Base-by-base conservation (phyloP, 2,797 vertebrate genomes). In the Gephyroberyx darwinii region DNA sequence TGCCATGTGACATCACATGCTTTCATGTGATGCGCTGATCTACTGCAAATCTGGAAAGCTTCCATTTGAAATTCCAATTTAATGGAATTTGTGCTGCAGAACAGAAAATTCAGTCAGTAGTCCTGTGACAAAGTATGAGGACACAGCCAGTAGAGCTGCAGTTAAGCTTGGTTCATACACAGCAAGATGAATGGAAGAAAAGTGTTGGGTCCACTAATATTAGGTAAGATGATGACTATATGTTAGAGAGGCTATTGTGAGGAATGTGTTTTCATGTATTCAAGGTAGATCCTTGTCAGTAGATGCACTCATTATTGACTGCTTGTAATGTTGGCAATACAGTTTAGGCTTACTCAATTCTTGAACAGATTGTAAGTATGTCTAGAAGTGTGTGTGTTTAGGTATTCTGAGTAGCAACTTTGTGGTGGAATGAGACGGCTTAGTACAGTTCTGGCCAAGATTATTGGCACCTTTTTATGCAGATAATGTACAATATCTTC, bases 1-100 rank as follows among this genome's bases (percentile, higher is more conserved):
- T 39, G 31, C 81, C 81, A 94, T 93, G 93, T 93, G 92, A 94
- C 92, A 94, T 92, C 93, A 94, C 93, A 94, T 94, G 94, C 92
- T 93, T 93, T 92, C 94, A 94, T 94, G 93, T 94, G 93, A 94
- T 93, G 84, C 79, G 86, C 90, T 89, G 91, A 92, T 91, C 90
- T 90, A 88, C 87, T 91, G 82, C 78, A 52, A 92, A 91, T 91
- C 91, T 92, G 91, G 88, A 92, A 88, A 79, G 90, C 88, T 89
- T 92, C 91, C 89, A 91, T 91, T 91, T 93, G 85, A 92, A 91
- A 92, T 93, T 93, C 87, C 84, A 74, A 88, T 94, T 93, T 92
- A 92, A 93, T 92, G 91, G 89, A 91, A 93, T 94, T 93, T 93
- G 88, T 35, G 71, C 84, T 71, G 80, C 70, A 73, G 90, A 86